Evolutionary conservation across 2,888 invertebrate genomes (phyloP), one percentile per base, ranked within the genome.

Genomic region (Troglohyphantes excavatus): DNA sequence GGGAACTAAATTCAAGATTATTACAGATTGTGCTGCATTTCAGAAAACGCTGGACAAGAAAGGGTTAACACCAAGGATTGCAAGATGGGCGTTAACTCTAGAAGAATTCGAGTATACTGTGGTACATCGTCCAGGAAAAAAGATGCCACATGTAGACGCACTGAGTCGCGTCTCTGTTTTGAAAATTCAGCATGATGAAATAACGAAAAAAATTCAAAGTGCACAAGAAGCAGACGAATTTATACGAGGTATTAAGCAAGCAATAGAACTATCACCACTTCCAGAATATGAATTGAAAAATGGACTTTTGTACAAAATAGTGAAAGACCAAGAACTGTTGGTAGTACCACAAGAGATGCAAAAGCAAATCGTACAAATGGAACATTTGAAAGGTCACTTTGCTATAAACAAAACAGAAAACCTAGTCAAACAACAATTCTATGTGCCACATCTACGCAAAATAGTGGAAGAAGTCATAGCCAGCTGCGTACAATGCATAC

Each of bases 401-500:
- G 53, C 0, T 5, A n/a, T 13, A 13, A 53, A n/a, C n/a, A 53
- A 53, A 53, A 53, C 53, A 13, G 2, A 53, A 53, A n/a, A 13
- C 13, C 2, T 53, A 17, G 53, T 53, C 0, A 53, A 53, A n/a
- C 53, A 53, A 17, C 53, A 53, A n/a, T 53, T 53, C 17, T 53
- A n/a, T 13, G 9, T 82, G 21, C 70, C 72, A 2, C 17, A 29
- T 19, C 11, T 67, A 2, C 5, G 21, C 0, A 46, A 70, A 5
- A 6, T 26, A 0, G 29, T 78, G 2, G 70, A 86, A 39, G n/a
- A 23, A 1, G 13, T 78, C 5, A 43, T 63, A 26, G 23, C 61
- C 6, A 87, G 73, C 9, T 87, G 65, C 33, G 17, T 82, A 2
- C 3, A 59, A 0, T 82, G 43, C 33, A 82, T 89, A 1, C 29